These are phyloP conservation scores for Tyto alba DNA, from an alignment of 2,113 vertebrate species.

Conservation along the genomic window DNA sequence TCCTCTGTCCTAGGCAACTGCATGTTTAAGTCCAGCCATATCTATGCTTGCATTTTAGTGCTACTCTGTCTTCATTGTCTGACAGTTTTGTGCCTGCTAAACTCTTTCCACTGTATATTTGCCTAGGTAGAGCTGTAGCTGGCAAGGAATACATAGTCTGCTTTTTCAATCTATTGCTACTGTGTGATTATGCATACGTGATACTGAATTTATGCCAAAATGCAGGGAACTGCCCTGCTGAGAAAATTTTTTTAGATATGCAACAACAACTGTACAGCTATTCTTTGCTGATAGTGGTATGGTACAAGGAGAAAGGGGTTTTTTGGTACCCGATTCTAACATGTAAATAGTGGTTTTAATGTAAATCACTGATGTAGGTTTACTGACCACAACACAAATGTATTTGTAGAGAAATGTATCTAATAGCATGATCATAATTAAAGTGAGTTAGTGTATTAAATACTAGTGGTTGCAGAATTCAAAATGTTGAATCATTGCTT, in stretches of 20 bases:
- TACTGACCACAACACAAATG: neutral
- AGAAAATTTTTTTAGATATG: neutral
- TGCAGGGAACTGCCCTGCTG: neutral
- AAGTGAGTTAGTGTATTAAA: neutral
- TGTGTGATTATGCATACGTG: neutral
- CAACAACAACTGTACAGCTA: neutral
- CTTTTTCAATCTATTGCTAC: neutral
- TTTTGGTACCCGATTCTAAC: neutral
- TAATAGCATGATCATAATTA: neutral
- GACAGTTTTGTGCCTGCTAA: neutral
- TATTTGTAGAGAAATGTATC: neutral
- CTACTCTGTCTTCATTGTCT: neutral
- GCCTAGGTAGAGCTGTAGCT: neutral
- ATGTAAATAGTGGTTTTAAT: neutral
- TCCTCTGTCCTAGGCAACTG: neutral
- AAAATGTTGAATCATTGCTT: neutral
- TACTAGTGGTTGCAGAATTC: neutral
- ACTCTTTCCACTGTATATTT: neutral
- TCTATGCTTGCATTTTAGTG: neutral
- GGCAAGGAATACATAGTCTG: neutral
- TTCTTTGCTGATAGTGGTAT: neutral
- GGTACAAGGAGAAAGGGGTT: neutral
- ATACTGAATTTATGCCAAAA: neutral
- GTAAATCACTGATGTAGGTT: neutral
- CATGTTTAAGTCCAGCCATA: neutral